Percentiles rank a stretch among this genome's conserved stretches.
Evolutionary conservation across 2,113 vertebrate genomes (phyloP).

Genomic region (Trinectes maculatus): DNA sequence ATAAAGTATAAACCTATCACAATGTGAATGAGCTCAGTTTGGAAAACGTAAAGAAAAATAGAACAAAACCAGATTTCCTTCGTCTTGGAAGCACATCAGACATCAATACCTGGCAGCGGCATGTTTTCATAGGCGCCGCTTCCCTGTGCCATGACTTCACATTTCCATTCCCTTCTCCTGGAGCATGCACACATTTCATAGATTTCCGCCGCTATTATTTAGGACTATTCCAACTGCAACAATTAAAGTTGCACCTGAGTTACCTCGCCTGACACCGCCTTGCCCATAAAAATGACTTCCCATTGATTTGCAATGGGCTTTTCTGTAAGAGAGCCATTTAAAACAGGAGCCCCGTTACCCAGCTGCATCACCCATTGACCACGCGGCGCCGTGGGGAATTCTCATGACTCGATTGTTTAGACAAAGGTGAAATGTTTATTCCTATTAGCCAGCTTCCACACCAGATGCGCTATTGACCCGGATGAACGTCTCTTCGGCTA

Average conservation of each 20-base stretch:
- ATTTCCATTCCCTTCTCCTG: slow-evolving; percentile 3
- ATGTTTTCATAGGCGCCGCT: background rate
- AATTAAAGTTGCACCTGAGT: slow-evolving; percentile 76
- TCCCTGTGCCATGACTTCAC: background rate
- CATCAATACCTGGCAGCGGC: background rate
- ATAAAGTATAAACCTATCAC: background rate
- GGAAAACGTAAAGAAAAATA: background rate
- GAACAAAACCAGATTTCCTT: background rate
- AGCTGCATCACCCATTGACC: slow-evolving; percentile 71
- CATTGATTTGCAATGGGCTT: slow-evolving; percentile 60
- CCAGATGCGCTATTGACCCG: slow-evolving; percentile 76
- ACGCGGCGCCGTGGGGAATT: slow-evolving; percentile 65
- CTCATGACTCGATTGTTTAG: slow-evolving; percentile 75
- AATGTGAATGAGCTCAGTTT: background rate
- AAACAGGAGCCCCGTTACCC: slow-evolving; percentile 46
- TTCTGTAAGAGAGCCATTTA: slow-evolving; percentile 60
- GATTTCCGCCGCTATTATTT: slow-evolving; percentile 43
- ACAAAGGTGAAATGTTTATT: slow-evolving; percentile 83
- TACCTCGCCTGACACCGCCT: slow-evolving; percentile 34
- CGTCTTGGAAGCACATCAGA: slow-evolving; percentile 1
- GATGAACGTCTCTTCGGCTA: slow-evolving; percentile 66
- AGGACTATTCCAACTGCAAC: slow-evolving; percentile 28
- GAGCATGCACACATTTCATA: slow-evolving; percentile 24
- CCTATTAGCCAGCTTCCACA: slow-evolving; percentile 76
- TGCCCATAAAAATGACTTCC: slow-evolving; percentile 46